phyloP scores from a whole-genome alignment of 2,888 invertebrate species.

The Pseudoips prasinana region DNA sequence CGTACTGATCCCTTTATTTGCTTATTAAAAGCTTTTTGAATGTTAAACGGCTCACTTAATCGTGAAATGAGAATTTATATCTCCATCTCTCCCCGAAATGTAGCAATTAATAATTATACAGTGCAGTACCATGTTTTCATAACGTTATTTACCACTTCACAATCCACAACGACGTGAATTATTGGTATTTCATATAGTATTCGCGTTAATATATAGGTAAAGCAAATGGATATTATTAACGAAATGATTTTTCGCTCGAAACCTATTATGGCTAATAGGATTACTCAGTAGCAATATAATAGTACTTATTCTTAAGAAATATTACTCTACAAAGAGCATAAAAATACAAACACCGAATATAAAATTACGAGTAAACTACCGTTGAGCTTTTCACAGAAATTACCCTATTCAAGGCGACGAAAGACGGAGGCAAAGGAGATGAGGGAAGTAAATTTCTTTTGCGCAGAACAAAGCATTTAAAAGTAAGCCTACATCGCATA shows the following conservation, averaged over 20 bases:
- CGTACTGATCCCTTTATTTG: constrained; percentile 38
- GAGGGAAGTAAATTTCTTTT: constrained; percentile 68
- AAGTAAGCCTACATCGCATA: constrained; percentile 64
- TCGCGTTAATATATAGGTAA: too few relatives aligned
- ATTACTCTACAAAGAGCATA: constrained; percentile 34
- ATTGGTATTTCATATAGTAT: constrained; percentile 22
- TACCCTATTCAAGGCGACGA: constrained; percentile 60
- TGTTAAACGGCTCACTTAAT: constrained; percentile 15
- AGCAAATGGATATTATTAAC: too few relatives aligned
- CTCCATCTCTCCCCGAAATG: constrained; percentile 10
- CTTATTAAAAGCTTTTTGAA: constrained; percentile 26
- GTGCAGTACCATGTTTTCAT: constrained; percentile 9
- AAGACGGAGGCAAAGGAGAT: constrained; percentile 59
- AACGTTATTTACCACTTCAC: constrained; percentile 21
- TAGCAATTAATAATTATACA: constrained; percentile 15
- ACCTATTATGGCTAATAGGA: constrained; percentile 25
- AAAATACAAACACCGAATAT: constrained; percentile 40
- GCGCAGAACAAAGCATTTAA: constrained; percentile 71
- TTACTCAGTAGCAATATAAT: constrained; percentile 19
- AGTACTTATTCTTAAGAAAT: constrained; percentile 35
- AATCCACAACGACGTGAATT: constrained; percentile 14
- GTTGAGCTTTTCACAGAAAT: constrained; percentile 59
- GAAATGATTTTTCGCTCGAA: too few relatives aligned
- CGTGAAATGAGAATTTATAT: constrained; percentile 18
- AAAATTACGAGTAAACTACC: constrained; percentile 46